A percentile compares a stretch with the other conserved stretches of the same genome.
Conservation (phyloP, 1,140 invertebrate genomes). For the Calephelis nemesis region DNA sequence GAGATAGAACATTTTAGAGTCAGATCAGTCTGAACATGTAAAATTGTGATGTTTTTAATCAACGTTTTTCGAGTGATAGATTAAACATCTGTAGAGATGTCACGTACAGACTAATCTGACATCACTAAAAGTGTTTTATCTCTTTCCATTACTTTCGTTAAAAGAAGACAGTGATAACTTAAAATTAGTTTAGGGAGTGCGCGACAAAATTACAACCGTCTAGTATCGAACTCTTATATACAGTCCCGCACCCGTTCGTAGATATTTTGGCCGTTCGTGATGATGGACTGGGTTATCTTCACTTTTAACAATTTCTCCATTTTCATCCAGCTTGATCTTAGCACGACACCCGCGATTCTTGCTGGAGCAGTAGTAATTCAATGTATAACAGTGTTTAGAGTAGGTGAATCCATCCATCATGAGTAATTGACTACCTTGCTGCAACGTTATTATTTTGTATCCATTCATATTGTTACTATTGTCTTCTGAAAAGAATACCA, state of each 20-base stretch:
- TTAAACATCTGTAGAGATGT: too few relatives aligned
- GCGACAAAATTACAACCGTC: too few relatives aligned
- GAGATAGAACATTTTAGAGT: too few relatives aligned
- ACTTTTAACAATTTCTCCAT: constrained; percentile 20
- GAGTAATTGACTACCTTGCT: constrained; percentile 30
- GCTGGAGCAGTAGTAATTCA: constrained; percentile 40
- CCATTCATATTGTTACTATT: constrained; percentile 13
- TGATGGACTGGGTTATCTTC: constrained; percentile 12
- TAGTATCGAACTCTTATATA: constrained; percentile 22
- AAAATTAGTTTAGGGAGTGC: too few relatives aligned
- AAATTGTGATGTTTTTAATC: too few relatives aligned
- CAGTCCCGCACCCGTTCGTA: constrained; percentile 18
- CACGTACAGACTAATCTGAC: too few relatives aligned
- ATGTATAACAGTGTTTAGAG: constrained; percentile 29
- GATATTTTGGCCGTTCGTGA: constrained; percentile 33
- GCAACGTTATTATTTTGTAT: constrained; percentile 7
- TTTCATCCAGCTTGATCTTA: constrained; percentile 28
- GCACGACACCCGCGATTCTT: constrained; percentile 35
- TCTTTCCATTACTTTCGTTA: too few relatives aligned
- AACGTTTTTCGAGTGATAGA: too few relatives aligned
- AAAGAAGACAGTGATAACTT: too few relatives aligned
- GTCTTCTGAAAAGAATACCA: constrained; percentile 9
- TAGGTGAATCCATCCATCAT: constrained; percentile 44
- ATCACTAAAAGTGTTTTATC: too few relatives aligned
- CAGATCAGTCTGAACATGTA: too few relatives aligned